Evolutionary conservation across 2,797 vertebrate species (phyloP).

Genomic region (Trachurus trachurus): DNA sequence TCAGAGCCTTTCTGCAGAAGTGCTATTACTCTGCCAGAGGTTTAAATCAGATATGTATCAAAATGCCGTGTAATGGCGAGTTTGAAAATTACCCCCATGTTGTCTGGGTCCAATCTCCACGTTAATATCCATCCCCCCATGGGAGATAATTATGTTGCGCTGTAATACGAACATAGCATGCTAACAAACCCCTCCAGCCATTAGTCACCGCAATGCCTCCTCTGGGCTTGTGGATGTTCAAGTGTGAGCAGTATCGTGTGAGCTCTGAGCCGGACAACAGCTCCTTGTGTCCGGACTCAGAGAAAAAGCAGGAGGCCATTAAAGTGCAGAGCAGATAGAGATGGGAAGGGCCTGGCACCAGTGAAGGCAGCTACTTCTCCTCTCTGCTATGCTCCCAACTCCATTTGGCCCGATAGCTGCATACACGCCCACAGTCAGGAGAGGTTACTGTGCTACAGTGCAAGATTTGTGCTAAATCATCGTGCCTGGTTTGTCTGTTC

Average conservation of each 20-base stretch:
- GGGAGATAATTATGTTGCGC: slow-evolving; percentile 73
- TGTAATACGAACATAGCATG: slow-evolving; percentile 76
- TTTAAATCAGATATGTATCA: slow-evolving; percentile 62
- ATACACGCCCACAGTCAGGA: slow-evolving; percentile 33
- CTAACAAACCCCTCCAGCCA: slow-evolving; percentile 71
- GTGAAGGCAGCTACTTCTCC: slow-evolving; percentile 51
- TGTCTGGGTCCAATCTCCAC: slow-evolving; percentile 58
- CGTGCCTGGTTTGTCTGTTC: slow-evolving; percentile 2
- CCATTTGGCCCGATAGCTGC: slow-evolving; percentile 51
- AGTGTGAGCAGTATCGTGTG: slow-evolving; percentile 44
- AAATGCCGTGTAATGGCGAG: slow-evolving; percentile 57
- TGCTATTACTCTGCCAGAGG: slow-evolving; percentile 49
- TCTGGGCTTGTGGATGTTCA: slow-evolving; percentile 55
- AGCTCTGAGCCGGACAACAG: slow-evolving; percentile 49
- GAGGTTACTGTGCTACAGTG: slow-evolving; percentile 40
- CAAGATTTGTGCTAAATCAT: slow-evolving; percentile 56
- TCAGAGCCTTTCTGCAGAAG: slow-evolving; percentile 21
- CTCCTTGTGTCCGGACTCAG: slow-evolving; percentile 63
- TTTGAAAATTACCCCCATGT: slow-evolving; percentile 62
- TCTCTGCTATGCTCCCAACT: slow-evolving; percentile 42
- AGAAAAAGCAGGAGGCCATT: slow-evolving; percentile 62
- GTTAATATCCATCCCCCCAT: slow-evolving; percentile 65
- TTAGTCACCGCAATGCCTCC: slow-evolving; percentile 68
- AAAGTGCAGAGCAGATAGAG: slow-evolving; percentile 49
- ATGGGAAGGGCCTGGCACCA: slow-evolving; percentile 57